These are phyloP conservation scores for Cuniculus paca DNA, from an alignment of 2,797 vertebrate genomes.

Conservation along the genomic window DNA sequence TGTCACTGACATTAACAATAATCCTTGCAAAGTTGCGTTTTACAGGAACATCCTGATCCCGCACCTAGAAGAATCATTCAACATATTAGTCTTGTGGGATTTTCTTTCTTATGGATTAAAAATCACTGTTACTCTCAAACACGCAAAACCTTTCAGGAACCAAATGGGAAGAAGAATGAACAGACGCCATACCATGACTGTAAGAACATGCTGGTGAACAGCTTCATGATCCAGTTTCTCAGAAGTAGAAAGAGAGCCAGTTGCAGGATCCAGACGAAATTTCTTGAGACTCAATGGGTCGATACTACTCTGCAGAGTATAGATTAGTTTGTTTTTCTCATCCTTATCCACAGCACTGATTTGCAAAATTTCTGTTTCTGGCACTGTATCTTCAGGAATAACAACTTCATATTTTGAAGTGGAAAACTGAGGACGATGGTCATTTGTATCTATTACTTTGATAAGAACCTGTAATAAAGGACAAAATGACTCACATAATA, in stretches of 20 bases:
- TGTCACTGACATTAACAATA: constrained; percentile 94
- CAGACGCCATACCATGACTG: constrained; percentile 93
- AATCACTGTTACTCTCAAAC: not conserved
- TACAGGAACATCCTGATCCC: constrained; percentile 98
- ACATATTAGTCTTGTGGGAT: not conserved
- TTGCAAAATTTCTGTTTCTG: constrained; percentile 95
- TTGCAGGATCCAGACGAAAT: constrained; percentile 96
- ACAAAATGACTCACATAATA: not conserved
- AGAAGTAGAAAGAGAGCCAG: constrained; percentile 93
- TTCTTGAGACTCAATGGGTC: constrained; percentile 97
- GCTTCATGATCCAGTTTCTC: constrained; percentile 97
- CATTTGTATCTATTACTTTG: constrained; percentile 98
- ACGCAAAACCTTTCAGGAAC: not conserved
- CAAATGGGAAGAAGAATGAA: not conserved
- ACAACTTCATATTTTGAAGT: constrained; percentile 93
- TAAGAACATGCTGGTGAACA: constrained; percentile 95
- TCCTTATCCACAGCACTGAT: constrained; percentile 95
- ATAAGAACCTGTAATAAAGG: constrained; percentile 93
- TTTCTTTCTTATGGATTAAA: not conserved
- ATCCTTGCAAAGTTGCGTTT: constrained; percentile 97
- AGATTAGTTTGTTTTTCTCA: constrained; percentile 99
- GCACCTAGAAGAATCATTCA: constrained; percentile 90
- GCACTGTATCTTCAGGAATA: constrained; percentile 93
- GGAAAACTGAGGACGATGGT: constrained; percentile 97
- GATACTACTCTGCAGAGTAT: constrained; percentile 95